Evolutionary conservation across 2,113 vertebrate species (phyloP), one percentile per base, ranked within the genome.

Genomic region (Lagopus muta): DNA sequence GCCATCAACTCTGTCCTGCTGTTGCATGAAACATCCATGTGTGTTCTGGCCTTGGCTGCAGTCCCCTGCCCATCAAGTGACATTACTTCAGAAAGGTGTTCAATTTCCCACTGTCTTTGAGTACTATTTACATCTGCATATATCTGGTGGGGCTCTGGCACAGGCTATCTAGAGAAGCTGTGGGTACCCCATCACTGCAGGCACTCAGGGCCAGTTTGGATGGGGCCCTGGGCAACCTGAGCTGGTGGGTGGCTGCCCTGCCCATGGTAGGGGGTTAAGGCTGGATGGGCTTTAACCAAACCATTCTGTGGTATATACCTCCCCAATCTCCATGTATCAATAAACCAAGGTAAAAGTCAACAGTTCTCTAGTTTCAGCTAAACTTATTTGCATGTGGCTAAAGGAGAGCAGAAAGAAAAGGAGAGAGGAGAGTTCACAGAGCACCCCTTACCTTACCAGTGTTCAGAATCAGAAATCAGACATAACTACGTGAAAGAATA

Each of bases 11-110:
- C 24, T 48, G n/a, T 64, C 64, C 45, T 81, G 60, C 64, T 83
- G 16, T 34, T 0, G 0, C 61, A 40, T 38, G 64, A 43, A 67
- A 86, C 80, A 43, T 52, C 76, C 65, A 55, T 1, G 0, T 67
- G 4, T 13, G 38, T 42, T 40, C 76, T 72, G 80, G 75, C 60
- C 69, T 90, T 88, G 69, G 86, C 52, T 3, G 2, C 73, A 43
- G 76, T 77, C 38, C 32, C 76, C 76, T 66, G 32, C 38, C 82
- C 64, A 24, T 78, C 38, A n/a, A 83, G 34, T 74, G 83, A 6
- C 69, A 57, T 66, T 54, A 24, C 57, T 78, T 86, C 3, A 3
- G 28, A 71, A 91, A 90, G 76, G 57, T 81, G 76, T 67, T 24
- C 20, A 22, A 50, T 38, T 82, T 90, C 76, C 43, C 43, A 21